Percentiles rank a stretch among this genome's conserved stretches.
phyloP scores from a whole-genome alignment of 2,797 vertebrate genomes.

The Pampus argenteus region DNA sequence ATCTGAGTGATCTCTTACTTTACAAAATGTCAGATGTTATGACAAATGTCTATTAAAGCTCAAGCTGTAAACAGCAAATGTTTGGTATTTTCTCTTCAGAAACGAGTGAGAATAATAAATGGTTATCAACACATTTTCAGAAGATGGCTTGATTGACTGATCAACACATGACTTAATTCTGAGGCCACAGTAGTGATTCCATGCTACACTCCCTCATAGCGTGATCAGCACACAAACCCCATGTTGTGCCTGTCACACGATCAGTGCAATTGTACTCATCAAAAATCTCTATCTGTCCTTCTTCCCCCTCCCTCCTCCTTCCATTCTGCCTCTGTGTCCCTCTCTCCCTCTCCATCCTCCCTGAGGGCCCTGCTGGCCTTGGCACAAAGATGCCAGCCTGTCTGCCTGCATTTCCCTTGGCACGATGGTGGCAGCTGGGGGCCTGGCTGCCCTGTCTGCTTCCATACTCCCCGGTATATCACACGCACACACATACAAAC shows the following conservation, averaged over 20 bases:
- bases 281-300: constrained; percentile 36
- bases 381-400: constrained; percentile 82
- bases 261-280: constrained; percentile 38
- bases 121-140: neutral
- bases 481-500: constrained; percentile 26
- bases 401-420: constrained; percentile 85
- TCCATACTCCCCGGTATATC: constrained; percentile 67
- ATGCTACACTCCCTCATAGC: constrained; percentile 1
- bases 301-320: neutral
- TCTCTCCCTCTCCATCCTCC: constrained; percentile 60
- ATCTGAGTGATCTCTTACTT: neutral
- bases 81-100: neutral
- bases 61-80: neutral
- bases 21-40: neutral
- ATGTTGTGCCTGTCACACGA: constrained; percentile 37
- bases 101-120: neutral
- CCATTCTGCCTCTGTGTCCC: constrained; percentile 36
- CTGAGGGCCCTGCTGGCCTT: constrained; percentile 75
- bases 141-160: neutral
- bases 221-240: constrained; percentile 33
- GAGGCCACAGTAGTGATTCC: constrained; percentile 15
- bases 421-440: constrained; percentile 81
- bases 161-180: constrained; percentile 1
- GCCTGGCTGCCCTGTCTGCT: constrained; percentile 74
- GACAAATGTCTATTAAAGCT: neutral